These are phyloP conservation scores for Cebuella pygmaea DNA, from an alignment of 2,797 vertebrate genomes.

Conservation along the genomic window DNA sequence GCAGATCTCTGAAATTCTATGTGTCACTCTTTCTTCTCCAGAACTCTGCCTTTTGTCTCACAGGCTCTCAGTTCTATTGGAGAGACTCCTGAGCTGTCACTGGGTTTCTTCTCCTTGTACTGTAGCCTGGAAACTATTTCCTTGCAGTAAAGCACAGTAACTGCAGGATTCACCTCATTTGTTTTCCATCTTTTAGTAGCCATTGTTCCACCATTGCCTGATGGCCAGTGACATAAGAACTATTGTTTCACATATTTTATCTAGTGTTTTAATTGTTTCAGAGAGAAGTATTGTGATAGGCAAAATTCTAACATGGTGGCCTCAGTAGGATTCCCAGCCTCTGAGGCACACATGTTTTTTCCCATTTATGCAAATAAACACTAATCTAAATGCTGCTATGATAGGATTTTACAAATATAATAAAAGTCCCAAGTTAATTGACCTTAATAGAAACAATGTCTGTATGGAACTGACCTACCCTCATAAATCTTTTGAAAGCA, in stretches of 20 bases:
- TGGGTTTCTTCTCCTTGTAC: not conserved
- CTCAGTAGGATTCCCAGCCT: not conserved
- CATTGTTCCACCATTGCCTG: not conserved
- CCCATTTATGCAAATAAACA: not conserved
- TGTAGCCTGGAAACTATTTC: not conserved
- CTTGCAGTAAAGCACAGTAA: not conserved
- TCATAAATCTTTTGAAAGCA: conserved; percentile 6
- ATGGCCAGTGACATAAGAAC: not conserved
- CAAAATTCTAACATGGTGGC: not conserved
- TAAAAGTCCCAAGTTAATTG: not conserved
- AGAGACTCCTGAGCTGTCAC: not conserved
- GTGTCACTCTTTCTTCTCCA: not conserved
- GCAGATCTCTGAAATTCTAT: not conserved
- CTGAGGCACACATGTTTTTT: not conserved
- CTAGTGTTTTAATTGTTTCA: not conserved
- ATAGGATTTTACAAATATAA: not conserved
- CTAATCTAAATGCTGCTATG: not conserved
- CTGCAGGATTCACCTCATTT: not conserved
- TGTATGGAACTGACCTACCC: not conserved
- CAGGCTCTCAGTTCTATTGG: not conserved
- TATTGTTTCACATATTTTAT: not conserved
- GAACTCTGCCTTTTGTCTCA: not conserved
- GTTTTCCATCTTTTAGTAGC: not conserved
- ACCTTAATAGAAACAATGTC: not conserved
- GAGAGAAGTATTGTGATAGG: not conserved